Base-by-base conservation (phyloP, 2,797 vertebrate species). In the Ptychobarbus kaznakovi region DNA sequence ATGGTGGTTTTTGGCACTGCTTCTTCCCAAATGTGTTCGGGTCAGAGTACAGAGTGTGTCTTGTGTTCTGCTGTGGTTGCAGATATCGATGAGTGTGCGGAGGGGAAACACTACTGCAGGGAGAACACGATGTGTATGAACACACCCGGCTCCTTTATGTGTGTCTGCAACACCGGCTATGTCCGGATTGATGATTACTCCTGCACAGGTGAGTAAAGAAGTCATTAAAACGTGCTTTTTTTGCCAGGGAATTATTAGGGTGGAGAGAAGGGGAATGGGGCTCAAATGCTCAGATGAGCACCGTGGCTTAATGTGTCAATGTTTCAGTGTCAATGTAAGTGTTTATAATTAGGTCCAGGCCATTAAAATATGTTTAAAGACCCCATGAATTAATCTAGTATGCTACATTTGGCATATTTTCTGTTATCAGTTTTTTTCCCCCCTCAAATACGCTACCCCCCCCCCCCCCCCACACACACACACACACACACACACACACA, bases 171-270 rank as follows among this genome's bases (percentile, higher is more conserved):
- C 91, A 94, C 94, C 0, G 96, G 96, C 5, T 97, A 96, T 82
- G 95, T 97, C 89, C 94, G 96, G 78, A 97, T 97, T 22, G 96
- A 97, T 84, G 96, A 97, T 85, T 97, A 96, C 70, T 97, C 96
- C 0, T 97, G 96, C 85, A 97, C 96, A 92, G 96, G 96, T 97
- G 94, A 93, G 91, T 75, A 82, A 58, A 7, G 18, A 28, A 28
- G 6, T 44, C 69, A 63, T 82, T 82, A 20, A 72, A n/a, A 56
- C 15, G 4, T 25, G 12, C 9, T 38, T 77, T 72, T 72, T 72
- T 32, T n/a, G 13, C n/a, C 49, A n/a, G 6, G 6, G 32, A n/a
- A 12, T 2, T 7, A 7, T 22, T 13, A 20, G 28, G 25, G 9
- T 32, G 44, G 7, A 22, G 8, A 69, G 18, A 69, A 20, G 4